Percentiles rank a stretch among this genome's conserved stretches.
Conservation (phyloP, 2,888 invertebrate genomes). For the Brenthis daphne region DNA sequence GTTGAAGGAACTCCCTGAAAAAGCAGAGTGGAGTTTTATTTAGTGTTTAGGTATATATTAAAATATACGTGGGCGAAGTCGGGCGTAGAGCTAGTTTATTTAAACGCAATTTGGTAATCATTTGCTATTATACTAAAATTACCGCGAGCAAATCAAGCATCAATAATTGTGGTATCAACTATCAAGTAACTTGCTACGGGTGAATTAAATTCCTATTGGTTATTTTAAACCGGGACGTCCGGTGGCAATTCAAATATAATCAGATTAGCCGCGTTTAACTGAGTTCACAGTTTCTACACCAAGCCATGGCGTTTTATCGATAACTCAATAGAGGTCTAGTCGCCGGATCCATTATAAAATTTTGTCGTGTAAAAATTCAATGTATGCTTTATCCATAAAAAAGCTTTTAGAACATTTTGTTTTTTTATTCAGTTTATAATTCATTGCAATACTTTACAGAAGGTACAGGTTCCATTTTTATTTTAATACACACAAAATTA, state of each 20-base stretch:
- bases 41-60: neutral
- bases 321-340: conserved; percentile 16
- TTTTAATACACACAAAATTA: too few relatives aligned
- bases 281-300: conserved; percentile 19
- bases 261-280: conserved; percentile 24
- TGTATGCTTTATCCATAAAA: neutral
- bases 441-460: neutral
- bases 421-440: neutral
- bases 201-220: conserved; percentile 26
- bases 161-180: conserved; percentile 12
- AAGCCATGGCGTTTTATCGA: conserved; percentile 12
- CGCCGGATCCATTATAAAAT: neutral
- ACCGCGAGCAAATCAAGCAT: conserved; percentile 8
- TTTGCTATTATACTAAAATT: neutral
- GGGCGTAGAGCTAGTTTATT: neutral
- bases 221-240: conserved; percentile 27
- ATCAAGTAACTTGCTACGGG: conserved; percentile 7
- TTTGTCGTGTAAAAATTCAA: neutral
- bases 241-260: conserved; percentile 26
- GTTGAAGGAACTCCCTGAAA: too few relatives aligned
- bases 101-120: neutral
- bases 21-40: too few relatives aligned
- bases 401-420: neutral
- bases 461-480: neutral
- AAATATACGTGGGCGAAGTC: neutral